Base-by-base conservation (phyloP, 64 coral and sea anemone genomes). In the Dendronephthya gigantea region DNA sequence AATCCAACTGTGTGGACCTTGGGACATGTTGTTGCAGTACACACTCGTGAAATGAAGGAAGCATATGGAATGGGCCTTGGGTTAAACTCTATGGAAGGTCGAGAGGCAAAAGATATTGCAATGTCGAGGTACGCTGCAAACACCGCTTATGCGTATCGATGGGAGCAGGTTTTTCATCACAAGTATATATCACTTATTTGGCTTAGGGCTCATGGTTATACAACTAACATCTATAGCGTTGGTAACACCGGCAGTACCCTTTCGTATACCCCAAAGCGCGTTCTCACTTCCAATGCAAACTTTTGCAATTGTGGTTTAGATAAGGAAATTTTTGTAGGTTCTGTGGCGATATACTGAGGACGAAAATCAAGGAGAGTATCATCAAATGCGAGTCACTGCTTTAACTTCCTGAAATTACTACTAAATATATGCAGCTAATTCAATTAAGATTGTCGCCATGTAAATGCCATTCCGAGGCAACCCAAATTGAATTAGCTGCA, bases 151-250 rank as follows among this genome's bases (percentile, higher is more conserved):
- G 14, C 28, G 35, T 35, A 45, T 43, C 35, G 72, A 81, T 91
- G 76, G 90, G 79, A 40, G 29, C 84, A 91, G 39, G 85, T 91
- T 35, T 89, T 89, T 41, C 45, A 31, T 48, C 40, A 88, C 56
- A 49, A 88, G 31, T 88, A 82, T 82, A 50, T 45, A 6, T 45
- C 41, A 6, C 41, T 45, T 11, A 45, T 45, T 45, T 45, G 41
- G 41, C 11, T 45, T 83, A 15, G 25, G 28, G 33, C 59, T 91
- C 85, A 66, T 66, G 58, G 58, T 66, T 66, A 66, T 66, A n/a
- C 58, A 7, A 17, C 50, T 12, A 45, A 45, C 41, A 45, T 45
- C 11, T 4, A 4, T 11, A 15, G 2, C 6, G 6, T 5, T 66
- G 22, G 19, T 66, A 8, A 5, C 22, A 66, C 58, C 6, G 58